Percentiles rank a stretch among this genome's conserved stretches.
Evolutionary conservation across 2,797 vertebrate species (phyloP).

Genomic region (Sebastiscus tertius): DNA sequence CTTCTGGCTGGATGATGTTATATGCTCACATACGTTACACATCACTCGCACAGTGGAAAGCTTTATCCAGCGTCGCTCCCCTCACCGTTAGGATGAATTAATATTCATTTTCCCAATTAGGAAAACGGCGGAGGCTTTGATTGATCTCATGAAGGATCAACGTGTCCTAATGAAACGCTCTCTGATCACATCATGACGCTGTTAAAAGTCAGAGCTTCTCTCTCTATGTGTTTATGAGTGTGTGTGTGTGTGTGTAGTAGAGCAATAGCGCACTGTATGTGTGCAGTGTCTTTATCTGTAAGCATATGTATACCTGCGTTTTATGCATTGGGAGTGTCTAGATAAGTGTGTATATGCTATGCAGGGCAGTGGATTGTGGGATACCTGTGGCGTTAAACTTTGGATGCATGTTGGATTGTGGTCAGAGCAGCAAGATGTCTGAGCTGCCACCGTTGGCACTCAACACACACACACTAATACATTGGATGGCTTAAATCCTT

Average conservation of each 20-base stretch:
- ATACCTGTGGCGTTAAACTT: conserved; percentile 8
- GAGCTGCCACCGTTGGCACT: not conserved
- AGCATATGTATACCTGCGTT: not conserved
- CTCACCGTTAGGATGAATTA: conserved; percentile 6
- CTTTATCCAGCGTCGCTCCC: not conserved
- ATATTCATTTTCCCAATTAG: conserved; percentile 39
- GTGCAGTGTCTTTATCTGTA: not conserved
- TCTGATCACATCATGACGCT: conserved; percentile 1
- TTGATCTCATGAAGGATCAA: conserved; percentile 16
- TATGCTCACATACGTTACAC: not conserved
- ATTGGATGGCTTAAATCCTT: not conserved
- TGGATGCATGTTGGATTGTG: not conserved
- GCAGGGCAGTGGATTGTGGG: conserved; percentile 41
- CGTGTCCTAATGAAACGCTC: conserved; percentile 25
- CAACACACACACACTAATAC: not conserved
- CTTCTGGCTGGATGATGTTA: not conserved
- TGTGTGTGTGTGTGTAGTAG: not conserved
- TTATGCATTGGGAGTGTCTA: not conserved
- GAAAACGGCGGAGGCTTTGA: not conserved
- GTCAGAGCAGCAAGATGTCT: conserved; percentile 7
- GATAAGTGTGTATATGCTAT: conserved; percentile 16
- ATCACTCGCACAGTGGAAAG: conserved; percentile 1
- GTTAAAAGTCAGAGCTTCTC: not conserved
- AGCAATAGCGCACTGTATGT: not conserved
- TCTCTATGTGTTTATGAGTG: not conserved